Evolutionary conservation across 2,888 invertebrate species (phyloP).

Genomic region (Cerceris rybyensis): DNA sequence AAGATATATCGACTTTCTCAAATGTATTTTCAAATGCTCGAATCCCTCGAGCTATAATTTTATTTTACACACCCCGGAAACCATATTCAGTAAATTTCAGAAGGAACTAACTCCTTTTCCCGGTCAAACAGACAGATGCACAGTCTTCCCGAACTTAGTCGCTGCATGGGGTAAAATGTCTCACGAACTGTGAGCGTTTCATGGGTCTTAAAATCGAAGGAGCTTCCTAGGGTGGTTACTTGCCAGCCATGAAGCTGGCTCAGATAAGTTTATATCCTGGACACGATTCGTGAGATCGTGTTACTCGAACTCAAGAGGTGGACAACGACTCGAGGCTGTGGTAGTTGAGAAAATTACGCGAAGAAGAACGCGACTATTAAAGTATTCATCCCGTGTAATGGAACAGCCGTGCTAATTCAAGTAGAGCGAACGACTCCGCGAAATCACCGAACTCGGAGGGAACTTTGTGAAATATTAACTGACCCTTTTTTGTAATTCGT

Average conservation of each 20-base stretch:
- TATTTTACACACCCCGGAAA: background rate
- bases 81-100: background rate
- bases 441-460: background rate
- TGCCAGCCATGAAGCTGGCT: constrained; percentile 21
- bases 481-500: constrained; percentile 5
- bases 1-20: background rate
- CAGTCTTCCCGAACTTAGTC: background rate
- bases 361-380: constrained; percentile 44
- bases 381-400: constrained; percentile 60
- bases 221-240: constrained; percentile 38
- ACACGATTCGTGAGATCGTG: constrained; percentile 36
- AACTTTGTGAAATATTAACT: constrained; percentile 33
- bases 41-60: background rate
- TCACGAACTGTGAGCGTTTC: constrained; percentile 45
- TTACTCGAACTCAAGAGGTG: constrained; percentile 35
- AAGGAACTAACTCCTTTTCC: background rate
- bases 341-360: constrained; percentile 52
- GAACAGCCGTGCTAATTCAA: constrained; percentile 53
- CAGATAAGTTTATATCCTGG: constrained; percentile 45
- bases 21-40: background rate
- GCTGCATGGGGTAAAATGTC: background rate
- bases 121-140: background rate
- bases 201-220: constrained; percentile 55
- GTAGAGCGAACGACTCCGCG: constrained; percentile 22
- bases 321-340: constrained; percentile 21